Conservation (phyloP, 2,888 invertebrate species). For the Cactoblastis cactorum region DNA sequence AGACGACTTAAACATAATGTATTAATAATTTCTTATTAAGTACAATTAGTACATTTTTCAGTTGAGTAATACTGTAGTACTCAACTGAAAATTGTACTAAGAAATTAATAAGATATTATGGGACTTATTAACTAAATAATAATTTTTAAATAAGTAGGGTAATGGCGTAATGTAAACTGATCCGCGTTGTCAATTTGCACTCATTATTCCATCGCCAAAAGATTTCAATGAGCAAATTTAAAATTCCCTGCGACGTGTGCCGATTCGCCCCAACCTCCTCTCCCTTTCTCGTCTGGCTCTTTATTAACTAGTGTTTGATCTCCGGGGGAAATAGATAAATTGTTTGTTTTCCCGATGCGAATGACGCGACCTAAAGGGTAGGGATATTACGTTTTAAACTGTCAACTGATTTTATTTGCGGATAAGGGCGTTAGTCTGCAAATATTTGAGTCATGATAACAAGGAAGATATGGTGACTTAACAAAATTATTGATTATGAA, state of each 20-base stretch:
- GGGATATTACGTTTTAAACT: slow-evolving; percentile 7
- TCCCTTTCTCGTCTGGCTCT: slow-evolving; percentile 40
- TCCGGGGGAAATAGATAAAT: slow-evolving; percentile 63
- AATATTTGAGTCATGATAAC: background rate
- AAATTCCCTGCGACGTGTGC: slow-evolving; percentile 49
- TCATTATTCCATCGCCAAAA: slow-evolving; percentile 62
- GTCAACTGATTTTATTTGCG: slow-evolving; percentile 7
- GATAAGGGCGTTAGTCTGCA: background rate
- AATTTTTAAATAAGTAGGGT: slow-evolving; percentile 2
- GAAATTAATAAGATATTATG: too few species aligned
- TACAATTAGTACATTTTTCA: too few species aligned
- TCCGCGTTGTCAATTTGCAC: slow-evolving; percentile 43
- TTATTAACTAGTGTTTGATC: slow-evolving; percentile 66
- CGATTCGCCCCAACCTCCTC: slow-evolving; percentile 40
- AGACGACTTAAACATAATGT: too few species aligned
- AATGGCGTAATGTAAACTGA: slow-evolving; percentile 19
- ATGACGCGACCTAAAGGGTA: slow-evolving; percentile 25
- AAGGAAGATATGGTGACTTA: background rate
- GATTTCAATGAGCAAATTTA: slow-evolving; percentile 52
- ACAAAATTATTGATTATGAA: too few species aligned
- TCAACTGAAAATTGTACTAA: too few species aligned
- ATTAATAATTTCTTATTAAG: too few species aligned
- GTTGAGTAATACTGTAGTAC: too few species aligned
- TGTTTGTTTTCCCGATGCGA: slow-evolving; percentile 57
- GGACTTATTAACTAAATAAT: too few species aligned